These are phyloP conservation scores for Octonoba sinensis DNA, from an alignment of 2,888 invertebrate genomes.

Conservation along the genomic window DNA sequence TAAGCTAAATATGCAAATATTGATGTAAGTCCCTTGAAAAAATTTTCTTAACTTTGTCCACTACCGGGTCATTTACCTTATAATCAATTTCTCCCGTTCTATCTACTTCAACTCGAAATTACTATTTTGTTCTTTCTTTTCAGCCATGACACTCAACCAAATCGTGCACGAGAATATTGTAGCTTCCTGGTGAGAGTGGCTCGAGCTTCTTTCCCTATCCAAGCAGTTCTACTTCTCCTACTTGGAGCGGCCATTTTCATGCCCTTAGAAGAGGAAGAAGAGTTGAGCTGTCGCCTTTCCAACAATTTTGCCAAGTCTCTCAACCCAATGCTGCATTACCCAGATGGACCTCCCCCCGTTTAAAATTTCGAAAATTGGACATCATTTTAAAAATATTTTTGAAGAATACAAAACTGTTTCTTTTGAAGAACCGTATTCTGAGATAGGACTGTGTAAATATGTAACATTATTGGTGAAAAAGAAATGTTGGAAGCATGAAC, in stretches of 20 bases:
- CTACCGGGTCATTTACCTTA: too few species aligned
- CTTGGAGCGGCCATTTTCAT: conserved; percentile 94
- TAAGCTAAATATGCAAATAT: too few species aligned
- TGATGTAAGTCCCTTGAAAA: too few species aligned
- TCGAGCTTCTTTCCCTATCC: conserved; percentile 92
- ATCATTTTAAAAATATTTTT: background rate
- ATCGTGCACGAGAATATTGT: conserved; percentile 75
- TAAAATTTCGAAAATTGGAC: conserved; percentile 71
- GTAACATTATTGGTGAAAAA: too few species aligned
- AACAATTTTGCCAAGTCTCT: conserved; percentile 86
- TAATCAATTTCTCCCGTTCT: too few species aligned
- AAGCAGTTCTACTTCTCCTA: conserved; percentile 91
- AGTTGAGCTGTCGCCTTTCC: conserved; percentile 86
- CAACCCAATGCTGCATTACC: conserved; percentile 90
- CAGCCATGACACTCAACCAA: conserved; percentile 32
- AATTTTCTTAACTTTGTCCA: too few species aligned
- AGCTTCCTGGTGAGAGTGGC: conserved; percentile 90
- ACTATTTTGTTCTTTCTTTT: conserved; percentile 16
- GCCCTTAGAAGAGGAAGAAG: conserved; percentile 88
- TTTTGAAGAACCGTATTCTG: too few species aligned
- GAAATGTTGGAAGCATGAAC: too few species aligned
- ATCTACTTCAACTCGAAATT: too few species aligned
- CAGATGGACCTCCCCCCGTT: conserved; percentile 93
- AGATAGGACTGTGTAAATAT: too few species aligned
- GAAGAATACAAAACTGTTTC: background rate